These are phyloP conservation scores for Pseudorhombus dupliciocellatus DNA, from an alignment of 2,113 vertebrate genomes.

Conservation along the genomic window DNA sequence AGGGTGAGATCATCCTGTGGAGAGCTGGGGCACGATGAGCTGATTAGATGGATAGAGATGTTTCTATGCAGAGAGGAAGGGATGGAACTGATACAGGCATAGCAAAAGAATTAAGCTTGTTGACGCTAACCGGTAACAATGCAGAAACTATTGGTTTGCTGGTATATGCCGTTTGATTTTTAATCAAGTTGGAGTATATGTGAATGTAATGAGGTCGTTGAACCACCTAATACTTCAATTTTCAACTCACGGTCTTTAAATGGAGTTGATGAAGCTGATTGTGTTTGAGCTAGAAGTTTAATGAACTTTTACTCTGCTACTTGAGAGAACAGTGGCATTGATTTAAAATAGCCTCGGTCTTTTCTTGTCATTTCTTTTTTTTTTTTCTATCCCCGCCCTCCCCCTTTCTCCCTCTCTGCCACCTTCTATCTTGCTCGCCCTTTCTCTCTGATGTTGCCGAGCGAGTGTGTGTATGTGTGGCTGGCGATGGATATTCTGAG, in stretches of 20 bases:
- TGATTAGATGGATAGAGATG: constrained; percentile 57
- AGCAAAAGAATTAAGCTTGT: not conserved
- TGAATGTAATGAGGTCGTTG: constrained; percentile 26
- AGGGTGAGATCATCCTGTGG: constrained; percentile 55
- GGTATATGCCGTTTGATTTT: constrained; percentile 21
- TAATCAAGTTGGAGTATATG: constrained; percentile 20
- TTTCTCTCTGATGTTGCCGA: constrained; percentile 66
- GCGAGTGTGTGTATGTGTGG: constrained; percentile 35
- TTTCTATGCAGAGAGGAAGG: constrained; percentile 25
- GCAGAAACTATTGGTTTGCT: not conserved
- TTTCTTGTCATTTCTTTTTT: constrained; percentile 58
- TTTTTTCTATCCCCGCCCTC: constrained; percentile 14
- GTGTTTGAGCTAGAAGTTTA: constrained; percentile 51
- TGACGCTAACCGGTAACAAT: not conserved
- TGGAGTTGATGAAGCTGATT: constrained; percentile 44
- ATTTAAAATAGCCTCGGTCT: constrained; percentile 69
- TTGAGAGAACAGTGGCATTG: constrained; percentile 56
- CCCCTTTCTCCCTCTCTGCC: constrained; percentile 45
- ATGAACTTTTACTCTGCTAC: constrained; percentile 54
- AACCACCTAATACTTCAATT: constrained; percentile 25
- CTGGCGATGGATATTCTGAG: constrained; percentile 68
- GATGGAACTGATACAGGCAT: constrained; percentile 23
- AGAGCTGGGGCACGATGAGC: constrained; percentile 52
- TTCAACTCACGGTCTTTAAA: constrained; percentile 32
- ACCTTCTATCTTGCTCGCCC: constrained; percentile 57